Percentiles rank a stretch among this genome's conserved stretches.
Conservation (phyloP, 2,888 invertebrate genomes). For the Orgyia antiqua region DNA sequence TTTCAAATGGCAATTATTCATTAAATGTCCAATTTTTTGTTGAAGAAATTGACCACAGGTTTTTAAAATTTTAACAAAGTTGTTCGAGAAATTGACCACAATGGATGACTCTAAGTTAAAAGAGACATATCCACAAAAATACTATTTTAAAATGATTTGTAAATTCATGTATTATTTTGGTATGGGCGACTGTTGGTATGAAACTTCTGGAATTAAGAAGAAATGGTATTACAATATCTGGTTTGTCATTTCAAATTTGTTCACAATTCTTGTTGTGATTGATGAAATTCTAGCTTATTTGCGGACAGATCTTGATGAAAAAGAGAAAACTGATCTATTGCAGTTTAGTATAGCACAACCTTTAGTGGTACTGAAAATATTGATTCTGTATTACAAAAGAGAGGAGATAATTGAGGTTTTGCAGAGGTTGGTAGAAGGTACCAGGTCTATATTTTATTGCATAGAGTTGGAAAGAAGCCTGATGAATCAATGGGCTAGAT, state of each 20-base stretch:
- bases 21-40: not conserved
- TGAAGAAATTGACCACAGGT: not conserved
- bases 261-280: constrained; percentile 24
- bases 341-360: constrained; percentile 41
- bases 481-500: constrained; percentile 28
- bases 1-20: not conserved
- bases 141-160: constrained; percentile 37
- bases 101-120: constrained; percentile 19
- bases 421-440: constrained; percentile 38
- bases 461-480: constrained; percentile 30
- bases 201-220: constrained; percentile 20
- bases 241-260: constrained; percentile 32
- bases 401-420: constrained; percentile 31
- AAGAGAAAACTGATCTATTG: constrained; percentile 39
- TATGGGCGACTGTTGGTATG: constrained; percentile 44
- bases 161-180: constrained; percentile 35
- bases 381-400: constrained; percentile 33
- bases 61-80: constrained; percentile 2
- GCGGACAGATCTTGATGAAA: constrained; percentile 33
- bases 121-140: constrained; percentile 35
- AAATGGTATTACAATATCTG: constrained; percentile 33
- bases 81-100: not conserved
- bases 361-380: constrained; percentile 33
- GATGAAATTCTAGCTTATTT: constrained; percentile 34
- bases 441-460: constrained; percentile 22